Evolutionary conservation across 2,888 invertebrate genomes (phyloP).

Genomic region (Kryphioiulus occultus): DNA sequence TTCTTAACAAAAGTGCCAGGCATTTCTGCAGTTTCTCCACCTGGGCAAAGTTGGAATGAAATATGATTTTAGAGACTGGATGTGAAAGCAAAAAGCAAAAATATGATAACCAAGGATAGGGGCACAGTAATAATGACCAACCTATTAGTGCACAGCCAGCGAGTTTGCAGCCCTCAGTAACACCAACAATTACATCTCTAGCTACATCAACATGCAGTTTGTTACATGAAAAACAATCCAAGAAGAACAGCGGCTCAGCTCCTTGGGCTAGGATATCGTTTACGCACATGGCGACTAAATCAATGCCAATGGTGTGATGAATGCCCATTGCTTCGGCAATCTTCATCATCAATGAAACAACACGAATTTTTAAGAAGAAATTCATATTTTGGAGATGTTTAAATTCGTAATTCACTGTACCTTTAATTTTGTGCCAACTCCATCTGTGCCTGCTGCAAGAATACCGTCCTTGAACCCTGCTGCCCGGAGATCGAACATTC

Average conservation of each 20-base stretch:
- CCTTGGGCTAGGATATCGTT: slow-evolving; percentile 96
- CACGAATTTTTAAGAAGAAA: neutral
- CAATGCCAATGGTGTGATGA: slow-evolving; percentile 88
- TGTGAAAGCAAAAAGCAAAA: neutral
- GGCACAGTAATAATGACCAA: slow-evolving; percentile 63
- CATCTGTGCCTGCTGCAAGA: slow-evolving; percentile 91
- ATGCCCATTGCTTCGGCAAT: slow-evolving; percentile 80
- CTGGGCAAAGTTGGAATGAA: slow-evolving; percentile 63
- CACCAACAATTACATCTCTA: slow-evolving; percentile 80
- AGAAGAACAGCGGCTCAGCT: slow-evolving; percentile 93
- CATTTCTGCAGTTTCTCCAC: slow-evolving; percentile 98
- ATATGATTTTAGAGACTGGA: slow-evolving; percentile 35
- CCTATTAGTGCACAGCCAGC: slow-evolving; percentile 90
- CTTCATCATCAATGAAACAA: slow-evolving; percentile 63
- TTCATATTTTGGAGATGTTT: neutral
- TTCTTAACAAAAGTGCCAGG: slow-evolving; percentile 87
- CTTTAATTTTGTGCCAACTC: slow-evolving; percentile 96
- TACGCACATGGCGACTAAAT: slow-evolving; percentile 97
- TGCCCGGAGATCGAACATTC: slow-evolving; percentile 81
- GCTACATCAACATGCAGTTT: slow-evolving; percentile 79
- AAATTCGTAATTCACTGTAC: slow-evolving; percentile 64
- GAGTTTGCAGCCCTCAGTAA: slow-evolving; percentile 84
- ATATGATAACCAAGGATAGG: neutral
- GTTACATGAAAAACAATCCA: slow-evolving; percentile 97
- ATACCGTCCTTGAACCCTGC: too few species aligned